Base-by-base conservation (phyloP, 2,797 vertebrate species). In the Agapornis canus region DNA sequence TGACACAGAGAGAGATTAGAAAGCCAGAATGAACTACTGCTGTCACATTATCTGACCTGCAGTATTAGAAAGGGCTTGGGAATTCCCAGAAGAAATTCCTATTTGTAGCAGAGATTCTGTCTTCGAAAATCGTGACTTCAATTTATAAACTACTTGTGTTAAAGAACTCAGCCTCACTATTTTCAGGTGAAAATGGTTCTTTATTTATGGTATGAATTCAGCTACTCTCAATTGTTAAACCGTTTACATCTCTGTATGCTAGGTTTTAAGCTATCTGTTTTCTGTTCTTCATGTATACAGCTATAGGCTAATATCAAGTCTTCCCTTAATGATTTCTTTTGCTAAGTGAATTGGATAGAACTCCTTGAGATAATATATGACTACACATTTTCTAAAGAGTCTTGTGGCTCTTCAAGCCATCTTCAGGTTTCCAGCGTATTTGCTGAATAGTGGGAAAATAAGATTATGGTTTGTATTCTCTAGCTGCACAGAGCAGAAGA, bases 21-120 rank as follows among this genome's bases (percentile, higher is more conserved):
- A 82, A 83, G 21, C 68, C 65, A 90, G 57, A 86, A 84, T 71
- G 78, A 78, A 73, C 2, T 1, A 70, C 1, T 82, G 47, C 37
- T 70, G 82, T 54, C 57, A 16, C 2, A 4, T 16, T 32, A 72
- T 35, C 79, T 88, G 69, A 78, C 76, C 72, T 61, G 48, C 2
- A 6, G 29, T 23, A 83, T 68, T 86, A 83, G 29, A 78, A 61
- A 89, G 29, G 42, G 48, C 42, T 82, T 68, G 18, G 35, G 27
- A 87, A 80, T 81, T 92, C 82, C 65, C 91, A 68, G 48, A 85
- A 94, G 57, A 92, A 56, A 69, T 19, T 72, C 47, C 20, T 79
- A 57, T 77, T 92, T 54, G 52, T 49, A 77, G 40, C 57, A 57
- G n/a, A 83, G 32, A 80, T 35, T 80, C 49, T 82, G 45, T n/a